Percentiles rank a stretch among this genome's conserved stretches.
phyloP scores from a whole-genome alignment of 2,797 vertebrate genomes.

The Neomorphus geoffroyi region DNA sequence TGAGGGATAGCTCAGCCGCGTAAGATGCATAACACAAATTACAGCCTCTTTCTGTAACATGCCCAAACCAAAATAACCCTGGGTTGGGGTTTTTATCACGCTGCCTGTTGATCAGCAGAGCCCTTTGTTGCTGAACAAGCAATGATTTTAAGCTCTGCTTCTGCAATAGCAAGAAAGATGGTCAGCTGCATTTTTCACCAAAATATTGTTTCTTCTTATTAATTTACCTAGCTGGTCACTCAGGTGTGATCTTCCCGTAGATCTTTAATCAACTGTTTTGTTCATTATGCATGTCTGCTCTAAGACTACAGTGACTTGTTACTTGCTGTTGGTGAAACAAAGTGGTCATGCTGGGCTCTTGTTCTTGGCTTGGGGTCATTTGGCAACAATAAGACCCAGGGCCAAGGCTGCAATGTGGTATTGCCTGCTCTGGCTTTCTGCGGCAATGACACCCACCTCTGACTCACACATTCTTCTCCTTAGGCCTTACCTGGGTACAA shows the following conservation, averaged over 20 bases:
- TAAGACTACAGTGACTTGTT: background rate
- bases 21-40: background rate
- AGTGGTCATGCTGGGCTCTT: rapidly evolving
- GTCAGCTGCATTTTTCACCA: background rate
- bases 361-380: background rate
- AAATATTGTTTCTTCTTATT: background rate
- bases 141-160: background rate
- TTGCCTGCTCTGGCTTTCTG: background rate
- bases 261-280: background rate
- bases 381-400: background rate
- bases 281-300: background rate
- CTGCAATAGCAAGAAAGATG: background rate
- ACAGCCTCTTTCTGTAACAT: background rate
- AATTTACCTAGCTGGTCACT: background rate
- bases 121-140: background rate
- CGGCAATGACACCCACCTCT: rapidly evolving
- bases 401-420: too few relatives aligned
- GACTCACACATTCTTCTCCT: background rate
- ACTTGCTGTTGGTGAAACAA: background rate
- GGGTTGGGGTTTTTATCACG: background rate
- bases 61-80: background rate
- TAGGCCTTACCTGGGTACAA: background rate
- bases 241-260: background rate
- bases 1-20: background rate
- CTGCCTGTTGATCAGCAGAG: background rate